Conservation (phyloP, 1,140 invertebrate species). For the Bombus balteatus region DNA sequence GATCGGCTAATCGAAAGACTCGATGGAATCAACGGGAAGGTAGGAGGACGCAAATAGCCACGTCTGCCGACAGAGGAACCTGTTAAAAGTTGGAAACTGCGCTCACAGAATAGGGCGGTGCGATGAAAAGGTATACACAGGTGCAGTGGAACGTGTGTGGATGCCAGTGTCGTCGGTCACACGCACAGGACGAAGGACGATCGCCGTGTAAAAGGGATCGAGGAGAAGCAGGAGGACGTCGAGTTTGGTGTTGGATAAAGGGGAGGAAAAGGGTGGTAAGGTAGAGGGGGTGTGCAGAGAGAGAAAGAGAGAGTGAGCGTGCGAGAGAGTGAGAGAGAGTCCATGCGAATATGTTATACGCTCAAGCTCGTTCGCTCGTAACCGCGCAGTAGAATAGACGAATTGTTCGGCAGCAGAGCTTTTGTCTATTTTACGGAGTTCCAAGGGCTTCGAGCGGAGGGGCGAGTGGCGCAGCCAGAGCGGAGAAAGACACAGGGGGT, state of each 20-base stretch:
- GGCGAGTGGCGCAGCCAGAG: slow-evolving; percentile 37
- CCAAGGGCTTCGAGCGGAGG: slow-evolving; percentile 75
- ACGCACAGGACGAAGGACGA: slow-evolving; percentile 45
- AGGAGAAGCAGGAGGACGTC: slow-evolving; percentile 25
- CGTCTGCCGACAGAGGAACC: slow-evolving; percentile 64
- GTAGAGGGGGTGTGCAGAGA: slow-evolving; percentile 5
- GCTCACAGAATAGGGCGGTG: slow-evolving; percentile 60
- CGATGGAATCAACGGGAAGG: slow-evolving; percentile 13
- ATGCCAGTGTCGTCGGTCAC: slow-evolving; percentile 56
- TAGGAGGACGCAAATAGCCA: slow-evolving; percentile 17
- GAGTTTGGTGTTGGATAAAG: slow-evolving; percentile 22
- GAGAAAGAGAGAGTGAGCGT: neutral
- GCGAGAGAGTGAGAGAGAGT: slow-evolving; percentile 44
- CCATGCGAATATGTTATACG: slow-evolving; percentile 77
- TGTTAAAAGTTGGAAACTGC: slow-evolving; percentile 69
- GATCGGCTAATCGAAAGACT: slow-evolving; percentile 35
- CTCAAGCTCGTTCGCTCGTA: slow-evolving; percentile 78
- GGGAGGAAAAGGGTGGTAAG: slow-evolving; percentile 10
- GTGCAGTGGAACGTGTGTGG: slow-evolving; percentile 47
- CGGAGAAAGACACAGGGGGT: slow-evolving; percentile 20
- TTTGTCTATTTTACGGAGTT: slow-evolving; percentile 79
- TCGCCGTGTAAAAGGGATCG: slow-evolving; percentile 46
- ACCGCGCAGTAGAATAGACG: slow-evolving; percentile 78
- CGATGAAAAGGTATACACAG: slow-evolving; percentile 67
- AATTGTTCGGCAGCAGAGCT: slow-evolving; percentile 78